Base-by-base conservation (phyloP, 1,140 invertebrate genomes). In the Trichomalopsis sarcophagae region DNA sequence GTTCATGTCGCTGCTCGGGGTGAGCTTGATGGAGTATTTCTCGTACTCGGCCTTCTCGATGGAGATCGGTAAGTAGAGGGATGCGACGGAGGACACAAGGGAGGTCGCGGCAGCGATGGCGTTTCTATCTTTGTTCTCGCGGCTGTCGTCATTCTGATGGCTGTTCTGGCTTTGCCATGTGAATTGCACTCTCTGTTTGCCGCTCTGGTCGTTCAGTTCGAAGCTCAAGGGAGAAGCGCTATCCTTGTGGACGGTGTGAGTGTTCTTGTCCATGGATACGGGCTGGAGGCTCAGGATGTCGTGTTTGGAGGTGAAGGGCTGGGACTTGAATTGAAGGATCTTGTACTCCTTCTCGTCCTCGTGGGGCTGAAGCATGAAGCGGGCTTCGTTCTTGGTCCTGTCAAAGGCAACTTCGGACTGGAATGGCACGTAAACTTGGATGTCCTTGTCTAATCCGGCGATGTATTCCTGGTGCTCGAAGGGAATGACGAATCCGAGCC, bases 401-500 rank as follows among this genome's bases (percentile, higher is more conserved):
- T 95, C 93, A 33, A 93, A 84, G 78, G 94, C 86, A 13, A 93
- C 75, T 50, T 92, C 88, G 66, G 91, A 81, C 66, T 91, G 91
- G 55, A 94, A 13, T 30, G 96, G 95, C 10, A 95, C 9, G 86
- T 95, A 89, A 0, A 95, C 0, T 85, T 96, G 94, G 0, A 94
- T 21, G 86, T 95, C 95, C 83, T 91, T 94, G 40, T 96, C 94
- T 5, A 94, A 89, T 86, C 95, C 96, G 30, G 94, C 93, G 33
- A 94, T 89, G 83, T 95, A 95, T 9, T 94, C 91, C 77, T 95
- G 92, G 80, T 94, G 92, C 27, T 94, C 92, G 89, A 95, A 94
- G 2, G 96, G 95, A 77, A 95, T 93, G 13, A 96, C 89, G 89
- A 96, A 96, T 47, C 95, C 94, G 87, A 96, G 89, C 87, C 93